Evolutionary conservation across 2,888 invertebrate genomes (phyloP).

Genomic region (Yponomeuta sedellus): DNA sequence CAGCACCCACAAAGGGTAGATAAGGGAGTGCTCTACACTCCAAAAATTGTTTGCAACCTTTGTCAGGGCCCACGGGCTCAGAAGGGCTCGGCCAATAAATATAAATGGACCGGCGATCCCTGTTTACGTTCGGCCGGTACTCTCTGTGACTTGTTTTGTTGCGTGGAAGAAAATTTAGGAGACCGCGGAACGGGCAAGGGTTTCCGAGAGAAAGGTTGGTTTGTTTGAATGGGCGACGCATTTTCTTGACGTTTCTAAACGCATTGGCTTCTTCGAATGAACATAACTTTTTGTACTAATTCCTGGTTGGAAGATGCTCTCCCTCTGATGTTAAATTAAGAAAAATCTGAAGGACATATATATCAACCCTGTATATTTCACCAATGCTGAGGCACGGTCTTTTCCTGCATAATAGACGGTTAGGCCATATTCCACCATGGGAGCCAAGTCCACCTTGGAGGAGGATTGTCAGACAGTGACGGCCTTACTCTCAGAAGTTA

Average conservation of each 20-base stretch:
- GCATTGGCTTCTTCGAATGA: too few species aligned
- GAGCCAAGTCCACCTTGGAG: too few species aligned
- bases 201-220: not conserved
- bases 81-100: constrained; percentile 9
- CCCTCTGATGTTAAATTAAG: too few species aligned
- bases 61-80: constrained; percentile 2
- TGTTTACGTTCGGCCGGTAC: not conserved
- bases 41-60: constrained; percentile 16
- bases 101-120: constrained; percentile 11
- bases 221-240: not conserved
- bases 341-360: too few species aligned
- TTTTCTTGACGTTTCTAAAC: not conserved
- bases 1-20: constrained; percentile 1
- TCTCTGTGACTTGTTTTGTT: constrained; percentile 10
- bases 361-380: too few species aligned
- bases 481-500: too few species aligned
- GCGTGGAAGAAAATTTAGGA: not conserved
- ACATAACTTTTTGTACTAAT: too few species aligned
- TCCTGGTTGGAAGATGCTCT: too few species aligned
- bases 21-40: not conserved
- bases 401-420: too few species aligned
- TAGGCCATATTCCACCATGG: too few species aligned
- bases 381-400: too few species aligned
- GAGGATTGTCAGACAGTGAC: too few species aligned
- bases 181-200: not conserved